These are phyloP conservation scores for Chloroceryle aenea DNA, from an alignment of 2,113 vertebrate species.

Conservation along the genomic window DNA sequence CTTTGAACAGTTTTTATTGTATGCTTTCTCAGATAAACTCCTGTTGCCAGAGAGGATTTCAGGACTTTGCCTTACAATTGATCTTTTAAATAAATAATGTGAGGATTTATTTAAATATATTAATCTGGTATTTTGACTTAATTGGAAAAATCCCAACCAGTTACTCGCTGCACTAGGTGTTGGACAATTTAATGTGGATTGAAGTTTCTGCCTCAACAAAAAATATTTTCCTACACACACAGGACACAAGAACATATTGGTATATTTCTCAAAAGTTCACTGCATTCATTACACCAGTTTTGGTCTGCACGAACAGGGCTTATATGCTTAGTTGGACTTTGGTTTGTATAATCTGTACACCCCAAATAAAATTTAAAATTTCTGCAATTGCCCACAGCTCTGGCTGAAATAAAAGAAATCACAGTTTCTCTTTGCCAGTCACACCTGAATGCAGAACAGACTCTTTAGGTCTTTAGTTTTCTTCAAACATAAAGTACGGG, in stretches of 20 bases:
- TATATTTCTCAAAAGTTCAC: neutral
- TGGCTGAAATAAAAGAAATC: neutral
- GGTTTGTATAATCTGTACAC: neutral
- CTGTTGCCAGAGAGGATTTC: neutral
- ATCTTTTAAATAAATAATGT: neutral
- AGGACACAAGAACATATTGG: neutral
- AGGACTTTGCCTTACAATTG: slow-evolving; percentile 10
- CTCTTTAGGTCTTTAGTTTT: neutral
- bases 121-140: neutral
- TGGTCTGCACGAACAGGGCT: neutral
- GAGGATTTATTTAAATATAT: neutral
- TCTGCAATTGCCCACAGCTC: neutral
- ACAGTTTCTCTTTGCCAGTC: neutral
- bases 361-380: neutral
- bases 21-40: neutral
- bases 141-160: neutral
- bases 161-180: neutral
- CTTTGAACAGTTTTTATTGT: neutral
- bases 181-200: neutral
- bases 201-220: neutral
- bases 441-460: neutral
- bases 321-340: neutral
- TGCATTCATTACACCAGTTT: neutral
- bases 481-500: neutral
- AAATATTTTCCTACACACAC: neutral